Conservation (phyloP, 2,113 vertebrate genomes). For the Grammomys dolichurus region DNA sequence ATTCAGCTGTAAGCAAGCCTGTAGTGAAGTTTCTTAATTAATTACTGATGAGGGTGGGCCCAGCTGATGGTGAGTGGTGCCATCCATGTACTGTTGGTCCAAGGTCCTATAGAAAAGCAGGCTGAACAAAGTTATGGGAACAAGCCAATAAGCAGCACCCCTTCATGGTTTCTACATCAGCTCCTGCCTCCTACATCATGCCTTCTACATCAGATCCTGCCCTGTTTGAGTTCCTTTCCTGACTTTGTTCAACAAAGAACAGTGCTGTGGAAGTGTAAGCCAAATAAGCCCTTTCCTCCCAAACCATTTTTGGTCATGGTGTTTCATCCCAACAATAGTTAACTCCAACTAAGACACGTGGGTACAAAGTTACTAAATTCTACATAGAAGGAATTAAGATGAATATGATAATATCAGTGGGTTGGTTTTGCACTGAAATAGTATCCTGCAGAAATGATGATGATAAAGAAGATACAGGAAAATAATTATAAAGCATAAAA, state of each 20-base stretch:
- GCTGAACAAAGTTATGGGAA: not conserved
- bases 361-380: not conserved
- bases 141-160: not conserved
- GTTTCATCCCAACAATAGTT: not conserved
- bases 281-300: not conserved
- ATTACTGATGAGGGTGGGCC: not conserved
- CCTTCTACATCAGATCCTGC: not conserved
- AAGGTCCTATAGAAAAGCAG: not conserved
- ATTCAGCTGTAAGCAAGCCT: not conserved
- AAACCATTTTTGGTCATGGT: not conserved
- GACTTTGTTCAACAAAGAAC: not conserved
- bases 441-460: constrained; percentile 36
- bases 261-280: not conserved
- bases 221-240: not conserved
- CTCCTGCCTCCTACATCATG: not conserved
- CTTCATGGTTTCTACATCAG: not conserved
- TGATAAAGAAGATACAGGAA: not conserved
- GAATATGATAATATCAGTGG: not conserved
- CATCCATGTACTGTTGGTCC: not conserved
- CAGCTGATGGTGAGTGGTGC: not conserved
- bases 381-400: constrained; percentile 16
- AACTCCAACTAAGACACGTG: not conserved
- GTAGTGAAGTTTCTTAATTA: not conserved
- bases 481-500: constrained; percentile 31
- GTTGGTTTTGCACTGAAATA: not conserved